Conservation (phyloP, 92 coral and sea anemone species). For the Pocillopora grandis region DNA sequence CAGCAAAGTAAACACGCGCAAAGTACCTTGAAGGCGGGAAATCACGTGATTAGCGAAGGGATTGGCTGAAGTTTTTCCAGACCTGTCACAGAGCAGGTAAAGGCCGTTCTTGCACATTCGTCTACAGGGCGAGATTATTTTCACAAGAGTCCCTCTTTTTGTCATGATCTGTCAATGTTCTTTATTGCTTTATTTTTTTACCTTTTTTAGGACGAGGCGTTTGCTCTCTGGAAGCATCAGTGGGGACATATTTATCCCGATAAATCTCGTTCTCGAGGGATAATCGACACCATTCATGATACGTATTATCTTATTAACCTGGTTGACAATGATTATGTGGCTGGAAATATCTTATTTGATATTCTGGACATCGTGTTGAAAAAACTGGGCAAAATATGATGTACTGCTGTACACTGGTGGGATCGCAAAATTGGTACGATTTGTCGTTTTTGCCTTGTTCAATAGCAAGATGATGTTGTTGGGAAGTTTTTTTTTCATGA, state of each 20-base stretch:
- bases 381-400: slow-evolving; percentile 24
- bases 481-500: too few relatives aligned
- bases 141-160: background rate
- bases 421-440: background rate
- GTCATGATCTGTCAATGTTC: background rate
- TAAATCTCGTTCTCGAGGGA: slow-evolving; percentile 63
- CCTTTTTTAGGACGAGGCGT: slow-evolving; percentile 74
- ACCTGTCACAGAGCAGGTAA: too few relatives aligned
- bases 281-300: slow-evolving; percentile 64
- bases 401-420: background rate
- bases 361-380: slow-evolving; percentile 59
- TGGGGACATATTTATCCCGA: slow-evolving; percentile 85
- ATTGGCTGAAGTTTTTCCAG: too few relatives aligned
- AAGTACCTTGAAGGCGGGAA: too few relatives aligned
- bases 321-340: slow-evolving; percentile 82
- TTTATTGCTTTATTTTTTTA: background rate
- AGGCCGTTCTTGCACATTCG: too few relatives aligned
- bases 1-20: too few relatives aligned
- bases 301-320: slow-evolving; percentile 77
- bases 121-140: too few relatives aligned
- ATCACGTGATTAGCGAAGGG: too few relatives aligned
- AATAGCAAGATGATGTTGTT: too few relatives aligned
- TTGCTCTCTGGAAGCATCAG: slow-evolving; percentile 83
- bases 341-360: slow-evolving; percentile 75
- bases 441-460: too few relatives aligned